Evolutionary conservation across 2,888 invertebrate genomes (phyloP).

Genomic region (Cataglyphis livida): DNA sequence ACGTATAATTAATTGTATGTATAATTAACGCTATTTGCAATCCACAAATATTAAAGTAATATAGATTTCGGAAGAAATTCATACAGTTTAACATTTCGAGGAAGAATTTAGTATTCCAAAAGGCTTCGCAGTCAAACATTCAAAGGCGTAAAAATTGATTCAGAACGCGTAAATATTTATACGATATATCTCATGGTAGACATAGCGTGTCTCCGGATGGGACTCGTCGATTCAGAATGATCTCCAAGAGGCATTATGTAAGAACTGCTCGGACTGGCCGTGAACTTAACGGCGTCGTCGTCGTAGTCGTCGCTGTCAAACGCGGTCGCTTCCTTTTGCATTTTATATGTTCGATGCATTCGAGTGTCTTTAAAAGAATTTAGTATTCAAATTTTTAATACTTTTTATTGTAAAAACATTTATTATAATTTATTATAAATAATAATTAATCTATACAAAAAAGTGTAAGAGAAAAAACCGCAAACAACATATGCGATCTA

Average conservation of each 20-base stretch:
- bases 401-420: neutral
- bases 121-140: constrained; percentile 7
- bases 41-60: neutral
- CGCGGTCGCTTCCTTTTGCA: constrained; percentile 75
- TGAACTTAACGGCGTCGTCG: constrained; percentile 83
- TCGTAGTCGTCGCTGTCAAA: constrained; percentile 71
- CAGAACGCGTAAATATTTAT: constrained; percentile 35
- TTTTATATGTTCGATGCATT: constrained; percentile 66
- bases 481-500: neutral
- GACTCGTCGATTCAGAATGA: constrained; percentile 53
- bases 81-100: neutral
- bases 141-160: neutral
- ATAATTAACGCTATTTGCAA: neutral
- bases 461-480: neutral
- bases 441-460: neutral
- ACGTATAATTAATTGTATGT: neutral
- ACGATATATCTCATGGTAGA: constrained; percentile 50
- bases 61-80: neutral
- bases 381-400: constrained; percentile 9
- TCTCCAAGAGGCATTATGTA: constrained; percentile 73
- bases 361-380: constrained; percentile 58
- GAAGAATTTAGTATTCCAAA: constrained; percentile 11
- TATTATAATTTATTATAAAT: neutral
- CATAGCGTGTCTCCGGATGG: constrained; percentile 57
- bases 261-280: constrained; percentile 82